Percentiles rank a stretch among this genome's conserved stretches.
These are phyloP conservation scores for Cheilosia pagana DNA, from an alignment of 2,888 invertebrate genomes.

Conservation along the genomic window DNA sequence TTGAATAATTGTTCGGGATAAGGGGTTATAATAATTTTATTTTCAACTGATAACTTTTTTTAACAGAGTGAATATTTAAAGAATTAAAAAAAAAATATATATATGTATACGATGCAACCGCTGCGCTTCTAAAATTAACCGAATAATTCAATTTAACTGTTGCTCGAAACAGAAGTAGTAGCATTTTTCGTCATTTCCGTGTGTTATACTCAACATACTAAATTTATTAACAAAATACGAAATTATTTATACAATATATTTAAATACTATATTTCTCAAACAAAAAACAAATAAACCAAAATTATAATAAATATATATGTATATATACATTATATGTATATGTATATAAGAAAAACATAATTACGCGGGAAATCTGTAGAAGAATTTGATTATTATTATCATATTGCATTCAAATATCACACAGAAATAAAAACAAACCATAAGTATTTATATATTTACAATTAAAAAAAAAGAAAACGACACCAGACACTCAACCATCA, in stretches of 20 bases:
- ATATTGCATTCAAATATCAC: conserved; percentile 71
- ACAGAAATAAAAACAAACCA: conserved; percentile 55
- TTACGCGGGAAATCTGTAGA: conserved; percentile 58
- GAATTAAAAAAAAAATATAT: neutral
- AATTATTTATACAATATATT: conserved; percentile 72
- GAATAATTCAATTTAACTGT: neutral
- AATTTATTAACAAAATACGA: conserved; percentile 66
- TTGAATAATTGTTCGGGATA: too few species aligned
- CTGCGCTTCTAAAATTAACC: neutral
- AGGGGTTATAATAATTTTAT: too few species aligned
- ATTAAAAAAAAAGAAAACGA: conserved; percentile 63
- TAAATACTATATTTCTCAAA: conserved; percentile 71
- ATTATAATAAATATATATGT: conserved; percentile 62
- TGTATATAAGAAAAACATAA: conserved; percentile 54
- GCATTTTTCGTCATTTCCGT: conserved; percentile 60
- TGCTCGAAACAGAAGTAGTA: conserved; percentile 34
- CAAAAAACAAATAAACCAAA: conserved; percentile 60
- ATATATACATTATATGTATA: conserved; percentile 57
- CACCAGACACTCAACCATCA: conserved; percentile 62
- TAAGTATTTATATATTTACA: conserved; percentile 66
- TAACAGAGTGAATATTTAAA: neutral
- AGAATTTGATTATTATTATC: conserved; percentile 66
- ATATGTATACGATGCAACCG: neutral
- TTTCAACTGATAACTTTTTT: too few species aligned
- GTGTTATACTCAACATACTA: conserved; percentile 71